Evolutionary conservation across 2,888 invertebrate genomes (phyloP).

Genomic region (Tineola bisselliella): DNA sequence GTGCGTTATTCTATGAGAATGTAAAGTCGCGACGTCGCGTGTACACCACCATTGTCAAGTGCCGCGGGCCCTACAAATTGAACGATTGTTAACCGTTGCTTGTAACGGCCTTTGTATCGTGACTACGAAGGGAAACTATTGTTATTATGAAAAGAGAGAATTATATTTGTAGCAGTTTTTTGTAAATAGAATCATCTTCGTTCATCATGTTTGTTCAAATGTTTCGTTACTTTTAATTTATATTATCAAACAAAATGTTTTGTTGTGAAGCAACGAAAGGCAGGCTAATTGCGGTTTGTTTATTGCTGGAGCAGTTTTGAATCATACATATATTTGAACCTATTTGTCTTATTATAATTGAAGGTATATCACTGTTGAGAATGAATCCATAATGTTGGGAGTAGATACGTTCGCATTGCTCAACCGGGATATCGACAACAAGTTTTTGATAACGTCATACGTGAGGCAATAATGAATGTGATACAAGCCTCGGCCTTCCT

Average conservation of each 20-base stretch:
- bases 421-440: constrained; percentile 33
- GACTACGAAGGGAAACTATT: constrained; percentile 31
- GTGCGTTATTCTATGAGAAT: constrained; percentile 65
- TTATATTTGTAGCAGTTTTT: background rate
- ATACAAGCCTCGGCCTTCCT: constrained; percentile 47
- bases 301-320: no score
- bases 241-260: no score
- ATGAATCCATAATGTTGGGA: background rate
- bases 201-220: background rate
- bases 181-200: background rate
- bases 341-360: no score
- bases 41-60: constrained; percentile 47
- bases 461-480: constrained; percentile 61
- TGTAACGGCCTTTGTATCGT: constrained; percentile 49
- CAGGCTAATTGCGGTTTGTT: no score
- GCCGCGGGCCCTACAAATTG: constrained; percentile 59
- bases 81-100: constrained; percentile 61
- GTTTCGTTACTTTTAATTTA: no score
- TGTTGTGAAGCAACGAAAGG: no score
- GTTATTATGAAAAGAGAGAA: constrained; percentile 7
- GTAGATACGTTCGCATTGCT: background rate
- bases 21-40: constrained; percentile 52
- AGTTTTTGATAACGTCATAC: constrained; percentile 60
- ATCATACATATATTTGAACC: no score
- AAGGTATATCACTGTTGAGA: background rate